These are phyloP conservation scores for Microdon myrmicae DNA, from an alignment of 2,888 invertebrate genomes.

Conservation along the genomic window DNA sequence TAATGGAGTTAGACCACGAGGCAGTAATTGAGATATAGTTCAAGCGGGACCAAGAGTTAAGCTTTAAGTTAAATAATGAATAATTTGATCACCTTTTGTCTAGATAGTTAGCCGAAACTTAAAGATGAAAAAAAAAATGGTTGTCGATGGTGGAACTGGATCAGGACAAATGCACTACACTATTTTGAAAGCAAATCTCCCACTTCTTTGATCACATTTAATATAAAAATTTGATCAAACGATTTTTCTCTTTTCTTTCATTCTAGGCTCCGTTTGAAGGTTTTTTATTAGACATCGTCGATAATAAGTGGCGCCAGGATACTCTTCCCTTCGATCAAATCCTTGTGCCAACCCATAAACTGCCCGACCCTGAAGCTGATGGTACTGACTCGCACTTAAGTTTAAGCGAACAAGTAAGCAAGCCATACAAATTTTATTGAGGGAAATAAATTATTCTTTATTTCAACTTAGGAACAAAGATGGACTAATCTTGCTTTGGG, in stretches of 20 bases:
- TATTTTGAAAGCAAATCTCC: no score
- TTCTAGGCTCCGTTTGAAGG: slow-evolving; percentile 64
- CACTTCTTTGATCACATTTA: no score
- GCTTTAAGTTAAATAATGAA: no score
- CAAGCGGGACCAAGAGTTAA: no score
- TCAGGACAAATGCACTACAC: no score
- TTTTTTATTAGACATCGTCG: slow-evolving; percentile 68
- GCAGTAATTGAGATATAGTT: no score
- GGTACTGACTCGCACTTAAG: slow-evolving; percentile 91
- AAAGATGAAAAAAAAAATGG: no score
- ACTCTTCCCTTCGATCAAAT: slow-evolving; percentile 86
- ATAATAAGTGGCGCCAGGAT: slow-evolving; percentile 89
- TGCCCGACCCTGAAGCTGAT: slow-evolving; percentile 93
- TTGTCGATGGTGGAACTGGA: no score
- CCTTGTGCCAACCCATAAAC: slow-evolving; percentile 83
- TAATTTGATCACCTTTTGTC: no score
- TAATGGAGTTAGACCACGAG: no score
- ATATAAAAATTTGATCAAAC: background rate
- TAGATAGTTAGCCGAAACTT: no score
- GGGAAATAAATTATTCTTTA: background rate
- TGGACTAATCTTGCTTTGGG: slow-evolving; percentile 73
- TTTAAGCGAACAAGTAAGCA: slow-evolving; percentile 81
- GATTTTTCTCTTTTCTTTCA: background rate
- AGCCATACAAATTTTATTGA: background rate
- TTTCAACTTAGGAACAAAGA: slow-evolving; percentile 70